Conservation (phyloP, 1,140 invertebrate genomes). For the Drosophila willistoni region DNA sequence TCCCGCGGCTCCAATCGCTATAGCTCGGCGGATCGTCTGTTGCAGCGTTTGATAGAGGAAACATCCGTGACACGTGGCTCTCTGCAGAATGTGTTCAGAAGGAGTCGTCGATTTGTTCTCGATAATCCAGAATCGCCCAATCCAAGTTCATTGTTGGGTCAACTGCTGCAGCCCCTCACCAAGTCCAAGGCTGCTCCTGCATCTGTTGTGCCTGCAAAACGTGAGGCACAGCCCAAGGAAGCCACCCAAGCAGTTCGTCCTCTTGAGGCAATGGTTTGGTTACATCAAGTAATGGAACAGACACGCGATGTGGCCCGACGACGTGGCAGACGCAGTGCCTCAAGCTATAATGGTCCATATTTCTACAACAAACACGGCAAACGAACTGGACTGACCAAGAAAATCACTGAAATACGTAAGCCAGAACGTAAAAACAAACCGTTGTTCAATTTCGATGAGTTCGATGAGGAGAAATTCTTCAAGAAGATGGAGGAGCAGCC, state of each 20-base stretch:
- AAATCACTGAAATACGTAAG: slow-evolving; percentile 76
- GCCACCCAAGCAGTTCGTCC: slow-evolving; percentile 27
- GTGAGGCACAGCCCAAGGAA: slow-evolving; percentile 28
- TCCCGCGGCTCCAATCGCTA: slow-evolving; percentile 37
- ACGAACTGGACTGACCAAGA: slow-evolving; percentile 64
- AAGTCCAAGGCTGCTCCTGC: background rate
- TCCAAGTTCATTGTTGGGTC: slow-evolving; percentile 31
- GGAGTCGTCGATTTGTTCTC: slow-evolving; percentile 63
- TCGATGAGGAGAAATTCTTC: slow-evolving; percentile 79
- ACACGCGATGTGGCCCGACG: slow-evolving; percentile 39
- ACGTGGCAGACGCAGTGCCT: slow-evolving; percentile 47
- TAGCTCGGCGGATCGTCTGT: slow-evolving; percentile 69
- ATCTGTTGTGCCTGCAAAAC: slow-evolving; percentile 28
- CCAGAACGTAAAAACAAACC: slow-evolving; percentile 68
- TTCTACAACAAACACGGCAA: slow-evolving; percentile 69
- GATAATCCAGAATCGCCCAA: slow-evolving; percentile 44
- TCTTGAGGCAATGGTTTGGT: slow-evolving; percentile 54
- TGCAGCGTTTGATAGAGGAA: slow-evolving; percentile 75
- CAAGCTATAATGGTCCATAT: slow-evolving; percentile 55
- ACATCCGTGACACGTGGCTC: slow-evolving; percentile 57
- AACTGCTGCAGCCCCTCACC: slow-evolving; percentile 49
- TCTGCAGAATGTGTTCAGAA: slow-evolving; percentile 48
- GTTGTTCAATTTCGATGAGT: slow-evolving; percentile 64
- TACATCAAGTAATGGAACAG: slow-evolving; percentile 55
- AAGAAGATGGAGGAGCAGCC: slow-evolving; percentile 67